Percentiles rank a stretch among this genome's conserved stretches.
phyloP scores from a whole-genome alignment of 2,113 vertebrate species.

The Crypturellus undulatus region DNA sequence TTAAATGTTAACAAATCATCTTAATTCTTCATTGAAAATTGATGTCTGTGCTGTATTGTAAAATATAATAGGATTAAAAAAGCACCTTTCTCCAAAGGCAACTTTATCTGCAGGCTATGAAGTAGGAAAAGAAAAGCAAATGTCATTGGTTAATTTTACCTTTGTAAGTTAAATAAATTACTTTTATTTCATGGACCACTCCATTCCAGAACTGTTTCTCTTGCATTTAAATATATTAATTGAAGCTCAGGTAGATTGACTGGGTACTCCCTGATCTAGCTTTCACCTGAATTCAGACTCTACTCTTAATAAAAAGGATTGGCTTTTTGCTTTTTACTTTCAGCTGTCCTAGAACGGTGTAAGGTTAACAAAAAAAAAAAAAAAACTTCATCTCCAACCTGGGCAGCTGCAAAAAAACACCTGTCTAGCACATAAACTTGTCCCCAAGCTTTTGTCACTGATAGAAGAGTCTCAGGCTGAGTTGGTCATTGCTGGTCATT shows the following conservation, averaged over 20 bases:
- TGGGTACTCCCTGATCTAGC: background rate
- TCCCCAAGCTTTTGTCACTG: background rate
- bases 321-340: background rate
- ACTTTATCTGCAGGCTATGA: conserved; percentile 78
- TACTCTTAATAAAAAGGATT: background rate
- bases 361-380: background rate
- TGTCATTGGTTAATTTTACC: conserved; percentile 87
- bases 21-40: conserved; percentile 74
- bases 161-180: conserved; percentile 93
- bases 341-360: background rate
- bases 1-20: conserved; percentile 83
- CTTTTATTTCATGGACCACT: conserved; percentile 78
- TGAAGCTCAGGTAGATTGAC: background rate
- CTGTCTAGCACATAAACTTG: background rate
- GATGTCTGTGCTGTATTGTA: conserved; percentile 82
- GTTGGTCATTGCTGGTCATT: background rate
- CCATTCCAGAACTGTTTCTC: background rate
- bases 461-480: background rate
- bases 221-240: conserved; percentile 3
- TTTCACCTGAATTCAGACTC: background rate
- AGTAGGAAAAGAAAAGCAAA: conserved; percentile 81
- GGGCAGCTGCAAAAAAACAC: background rate
- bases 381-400: background rate
- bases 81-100: conserved; percentile 81
- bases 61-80: conserved; percentile 74